A percentile compares a stretch with the other conserved stretches of the same genome.
phyloP scores from a whole-genome alignment of 2,797 vertebrate species.

The Telmatherina bonti region DNA sequence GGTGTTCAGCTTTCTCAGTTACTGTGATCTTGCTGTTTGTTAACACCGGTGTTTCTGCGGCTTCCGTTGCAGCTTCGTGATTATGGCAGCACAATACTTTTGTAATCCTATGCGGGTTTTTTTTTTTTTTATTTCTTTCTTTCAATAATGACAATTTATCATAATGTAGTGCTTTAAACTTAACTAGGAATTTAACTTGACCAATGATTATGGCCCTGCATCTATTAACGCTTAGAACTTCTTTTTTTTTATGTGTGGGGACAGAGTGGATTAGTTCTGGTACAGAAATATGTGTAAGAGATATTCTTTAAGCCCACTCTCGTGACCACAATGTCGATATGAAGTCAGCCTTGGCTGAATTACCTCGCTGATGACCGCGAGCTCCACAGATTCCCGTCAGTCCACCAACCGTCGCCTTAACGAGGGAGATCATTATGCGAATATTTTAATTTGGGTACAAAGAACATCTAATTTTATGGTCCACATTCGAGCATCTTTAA shows the following conservation, averaged over 20 bases:
- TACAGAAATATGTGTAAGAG: too few relatives aligned
- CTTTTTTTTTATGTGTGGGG: too few relatives aligned
- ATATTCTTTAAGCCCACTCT: not conserved
- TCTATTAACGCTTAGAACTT: too few relatives aligned
- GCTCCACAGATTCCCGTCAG: constrained; percentile 48
- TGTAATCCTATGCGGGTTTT: not conserved
- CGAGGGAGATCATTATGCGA: constrained; percentile 66
- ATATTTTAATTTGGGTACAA: not conserved
- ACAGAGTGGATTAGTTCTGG: too few relatives aligned
- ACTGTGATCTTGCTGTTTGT: not conserved
- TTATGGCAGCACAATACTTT: not conserved
- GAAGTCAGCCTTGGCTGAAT: constrained; percentile 6
- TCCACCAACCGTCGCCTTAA: constrained; percentile 66
- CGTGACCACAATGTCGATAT: not conserved
- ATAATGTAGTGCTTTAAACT: too few relatives aligned
- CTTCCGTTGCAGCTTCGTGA: not conserved
- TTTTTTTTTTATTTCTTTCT: not conserved
- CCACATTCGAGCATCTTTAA: not conserved
- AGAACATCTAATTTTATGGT: not conserved
- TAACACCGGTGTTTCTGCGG: not conserved
- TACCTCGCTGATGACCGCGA: constrained; percentile 69
- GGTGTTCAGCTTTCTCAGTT: too few relatives aligned
- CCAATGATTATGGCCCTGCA: too few relatives aligned
- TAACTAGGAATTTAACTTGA: too few relatives aligned
- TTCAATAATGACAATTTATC: too few relatives aligned